phyloP scores from a whole-genome alignment of 2,113 vertebrate genomes.

The Aythya baeri region DNA sequence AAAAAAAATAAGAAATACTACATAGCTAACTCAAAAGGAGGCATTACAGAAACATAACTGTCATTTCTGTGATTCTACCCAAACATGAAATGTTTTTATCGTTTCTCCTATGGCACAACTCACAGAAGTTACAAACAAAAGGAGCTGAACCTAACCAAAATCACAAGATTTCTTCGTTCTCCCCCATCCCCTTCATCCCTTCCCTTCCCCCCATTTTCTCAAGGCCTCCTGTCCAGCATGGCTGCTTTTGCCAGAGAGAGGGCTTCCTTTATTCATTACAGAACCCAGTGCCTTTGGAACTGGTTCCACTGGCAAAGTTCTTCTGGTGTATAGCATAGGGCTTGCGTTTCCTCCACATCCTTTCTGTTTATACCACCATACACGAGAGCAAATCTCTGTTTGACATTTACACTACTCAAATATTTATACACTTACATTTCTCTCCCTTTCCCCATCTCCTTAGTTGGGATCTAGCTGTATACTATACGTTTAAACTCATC shows the following conservation, averaged over 20 bases:
- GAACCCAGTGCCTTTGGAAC: not conserved
- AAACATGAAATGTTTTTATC: not conserved
- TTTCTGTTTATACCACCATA: not conserved
- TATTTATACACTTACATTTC: not conserved
- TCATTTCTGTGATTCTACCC: not conserved
- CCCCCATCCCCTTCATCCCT: no score
- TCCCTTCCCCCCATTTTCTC: not conserved
- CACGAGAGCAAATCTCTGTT: not conserved
- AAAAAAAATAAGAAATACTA: not conserved
- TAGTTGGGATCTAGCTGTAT: not conserved
- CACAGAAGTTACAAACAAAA: not conserved
- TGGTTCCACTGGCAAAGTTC: not conserved
- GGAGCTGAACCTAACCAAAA: not conserved
- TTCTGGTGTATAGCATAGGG: not conserved
- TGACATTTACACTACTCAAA: not conserved
- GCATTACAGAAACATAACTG: rapidly evolving
- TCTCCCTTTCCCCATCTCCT: not conserved
- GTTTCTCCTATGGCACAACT: rapidly evolving
- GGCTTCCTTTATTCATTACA: not conserved
- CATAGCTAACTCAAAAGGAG: not conserved
- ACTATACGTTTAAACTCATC: not conserved
- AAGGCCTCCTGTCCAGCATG: not conserved
- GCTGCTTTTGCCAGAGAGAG: not conserved
- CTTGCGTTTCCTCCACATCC: not conserved
- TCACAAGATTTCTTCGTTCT: not conserved